Percentiles rank a stretch among this genome's conserved stretches.
These are phyloP conservation scores for Thinocorus orbignyianus DNA, from an alignment of 2,113 vertebrate species.

Conservation along the genomic window DNA sequence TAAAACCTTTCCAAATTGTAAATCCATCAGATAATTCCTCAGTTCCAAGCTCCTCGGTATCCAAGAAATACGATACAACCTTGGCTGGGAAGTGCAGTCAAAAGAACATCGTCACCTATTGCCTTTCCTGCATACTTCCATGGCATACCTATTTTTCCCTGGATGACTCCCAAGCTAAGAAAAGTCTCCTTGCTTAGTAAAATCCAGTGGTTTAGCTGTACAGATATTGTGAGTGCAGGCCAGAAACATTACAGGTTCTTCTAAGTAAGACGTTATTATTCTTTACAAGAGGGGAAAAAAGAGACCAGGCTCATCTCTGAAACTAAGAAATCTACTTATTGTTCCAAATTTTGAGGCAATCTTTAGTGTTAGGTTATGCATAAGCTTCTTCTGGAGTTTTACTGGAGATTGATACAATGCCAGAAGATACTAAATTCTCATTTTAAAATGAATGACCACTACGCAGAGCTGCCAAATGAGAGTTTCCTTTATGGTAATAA, in stretches of 20 bases:
- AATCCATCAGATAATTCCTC: conserved; percentile 8
- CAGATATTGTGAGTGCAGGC: not conserved
- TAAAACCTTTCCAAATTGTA: conserved; percentile 28
- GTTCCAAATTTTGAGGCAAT: conserved; percentile 4
- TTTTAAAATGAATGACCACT: conserved; percentile 31
- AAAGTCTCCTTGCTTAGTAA: not conserved
- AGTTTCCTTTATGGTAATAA: conserved; percentile 11
- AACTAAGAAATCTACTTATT: not conserved
- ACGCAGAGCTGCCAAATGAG: not conserved
- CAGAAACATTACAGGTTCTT: not conserved
- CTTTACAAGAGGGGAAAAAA: not conserved
- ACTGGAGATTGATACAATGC: not conserved
- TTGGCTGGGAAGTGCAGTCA: not conserved
- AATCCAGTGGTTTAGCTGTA: not conserved
- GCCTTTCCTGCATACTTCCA: conserved; percentile 27
- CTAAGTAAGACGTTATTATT: not conserved
- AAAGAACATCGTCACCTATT: not conserved
- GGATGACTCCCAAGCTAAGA: not conserved
- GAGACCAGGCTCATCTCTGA: not conserved
- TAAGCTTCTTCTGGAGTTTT: not conserved
- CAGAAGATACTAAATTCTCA: conserved; percentile 40
- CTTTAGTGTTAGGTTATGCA: not conserved
- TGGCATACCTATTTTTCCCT: conserved; percentile 30
- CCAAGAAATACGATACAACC: not conserved
- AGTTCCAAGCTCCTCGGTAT: conserved; percentile 8